These are phyloP conservation scores for Tetramorium alpestre DNA, from an alignment of 1,140 invertebrate species.

Conservation along the genomic window DNA sequence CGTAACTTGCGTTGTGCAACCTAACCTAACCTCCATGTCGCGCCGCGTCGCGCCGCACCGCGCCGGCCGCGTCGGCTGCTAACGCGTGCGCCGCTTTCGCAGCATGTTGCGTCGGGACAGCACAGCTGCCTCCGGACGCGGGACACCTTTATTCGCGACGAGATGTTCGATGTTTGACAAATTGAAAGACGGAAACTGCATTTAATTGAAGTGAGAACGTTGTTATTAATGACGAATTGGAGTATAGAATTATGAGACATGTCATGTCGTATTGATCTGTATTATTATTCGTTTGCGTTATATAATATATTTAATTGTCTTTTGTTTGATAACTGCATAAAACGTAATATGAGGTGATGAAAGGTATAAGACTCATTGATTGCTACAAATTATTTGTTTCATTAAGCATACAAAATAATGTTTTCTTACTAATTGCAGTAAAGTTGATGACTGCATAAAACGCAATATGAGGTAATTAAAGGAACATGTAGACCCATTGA, in stretches of 20 bases:
- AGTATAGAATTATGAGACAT: neutral
- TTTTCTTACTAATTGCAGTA: neutral
- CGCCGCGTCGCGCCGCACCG: no score
- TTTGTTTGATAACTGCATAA: no score
- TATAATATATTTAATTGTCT: no score
- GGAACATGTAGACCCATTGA: neutral
- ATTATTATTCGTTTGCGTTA: neutral
- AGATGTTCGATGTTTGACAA: neutral
- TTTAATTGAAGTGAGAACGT: neutral
- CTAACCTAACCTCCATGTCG: conserved; percentile 54
- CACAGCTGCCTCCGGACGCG: neutral
- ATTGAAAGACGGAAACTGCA: neutral
- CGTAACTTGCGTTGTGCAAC: neutral
- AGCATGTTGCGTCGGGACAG: neutral
- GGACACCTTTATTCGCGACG: neutral
- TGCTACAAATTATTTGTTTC: neutral
- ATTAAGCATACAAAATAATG: neutral
- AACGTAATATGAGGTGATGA: neutral
- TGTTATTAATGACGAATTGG: neutral
- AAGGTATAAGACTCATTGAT: neutral
- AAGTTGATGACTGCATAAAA: neutral
- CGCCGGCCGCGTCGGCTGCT: neutral
- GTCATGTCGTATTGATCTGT: no score
- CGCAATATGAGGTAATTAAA: neutral
- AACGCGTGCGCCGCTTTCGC: conserved; percentile 19